Evolutionary conservation across 2,888 invertebrate genomes (phyloP), one percentile per base, ranked within the genome.

Genomic region (Melolontha melolontha): DNA sequence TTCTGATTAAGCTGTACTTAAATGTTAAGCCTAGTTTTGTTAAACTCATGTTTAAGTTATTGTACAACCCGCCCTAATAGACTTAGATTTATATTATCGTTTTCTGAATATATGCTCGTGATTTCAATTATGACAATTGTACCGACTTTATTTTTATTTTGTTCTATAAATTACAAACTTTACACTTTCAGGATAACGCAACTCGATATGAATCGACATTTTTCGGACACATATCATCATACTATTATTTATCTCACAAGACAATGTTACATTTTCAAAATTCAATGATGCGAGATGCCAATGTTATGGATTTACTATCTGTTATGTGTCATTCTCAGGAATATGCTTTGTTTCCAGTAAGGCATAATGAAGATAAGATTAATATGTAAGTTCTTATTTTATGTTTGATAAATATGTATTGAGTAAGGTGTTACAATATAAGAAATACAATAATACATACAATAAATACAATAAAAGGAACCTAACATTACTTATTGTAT

Each of bases 351-450:
- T 87, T 99, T 72, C 99, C 99, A 0, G 98, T 99, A 1, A 87
- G 99, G 62, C 99, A 99, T 81, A 99, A 99, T 80, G 99, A 99
- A 83, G 98, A 99, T 80, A 84, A 92, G 70, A 87, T 94, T 49
- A 99, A 99, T 81, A 93, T 91, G 94, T 95, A 82, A 79, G 85
- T 22, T 22, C 22, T 22, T 22, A n/a, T n/a, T n/a, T n/a, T n/a
- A n/a, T n/a, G n/a, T n/a, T n/a, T n/a, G n/a, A n/a, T n/a, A n/a
- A n/a, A n/a, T n/a, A n/a, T n/a, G n/a, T n/a, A n/a, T n/a, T n/a
- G n/a, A n/a, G n/a, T n/a, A n/a, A n/a, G n/a, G n/a, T n/a, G n/a
- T n/a, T n/a, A n/a, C n/a, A n/a, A n/a, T n/a, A n/a, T n/a, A n/a
- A n/a, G n/a, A n/a, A n/a, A n/a, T n/a, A n/a, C n/a, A n/a, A n/a